Conservation (phyloP, 2,113 vertebrate genomes). For the Gobiocypris rarus region DNA sequence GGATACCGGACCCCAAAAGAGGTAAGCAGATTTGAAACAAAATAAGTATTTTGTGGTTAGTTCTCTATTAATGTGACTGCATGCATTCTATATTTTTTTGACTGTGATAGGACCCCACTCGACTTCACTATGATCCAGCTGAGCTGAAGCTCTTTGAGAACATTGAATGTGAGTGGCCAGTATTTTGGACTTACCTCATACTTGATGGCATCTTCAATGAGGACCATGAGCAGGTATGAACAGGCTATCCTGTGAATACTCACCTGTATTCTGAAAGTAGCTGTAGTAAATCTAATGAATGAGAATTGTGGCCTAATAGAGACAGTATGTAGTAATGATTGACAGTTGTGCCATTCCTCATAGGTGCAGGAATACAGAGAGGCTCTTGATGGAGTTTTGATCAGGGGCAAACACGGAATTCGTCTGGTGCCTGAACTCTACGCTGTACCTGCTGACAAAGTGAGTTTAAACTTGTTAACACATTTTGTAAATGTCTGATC, state of each 20-base stretch:
- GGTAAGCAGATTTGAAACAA: conserved; percentile 67
- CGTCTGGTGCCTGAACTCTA: conserved; percentile 94
- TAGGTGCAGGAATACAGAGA: conserved; percentile 95
- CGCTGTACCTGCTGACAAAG: conserved; percentile 88
- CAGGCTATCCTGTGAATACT: neutral
- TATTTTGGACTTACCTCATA: conserved; percentile 97
- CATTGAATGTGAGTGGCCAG: conserved; percentile 97
- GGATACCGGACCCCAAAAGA: conserved; percentile 97
- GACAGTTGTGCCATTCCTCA: conserved; percentile 20
- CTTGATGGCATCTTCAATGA: conserved; percentile 91
- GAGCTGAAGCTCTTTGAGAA: conserved; percentile 99
- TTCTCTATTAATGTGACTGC: neutral
- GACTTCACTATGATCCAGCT: conserved; percentile 95
- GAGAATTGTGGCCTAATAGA: neutral
- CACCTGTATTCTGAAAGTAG: neutral
- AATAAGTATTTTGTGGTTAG: neutral
- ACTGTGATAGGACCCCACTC: conserved; percentile 84
- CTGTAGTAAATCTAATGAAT: neutral
- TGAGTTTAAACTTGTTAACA: conserved; percentile 58
- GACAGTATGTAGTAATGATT: conserved; percentile 19
- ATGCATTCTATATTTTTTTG: neutral
- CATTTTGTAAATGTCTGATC: neutral
- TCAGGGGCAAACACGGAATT: conserved; percentile 90
- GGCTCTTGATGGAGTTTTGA: conserved; percentile 91
- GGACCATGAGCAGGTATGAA: conserved; percentile 88